Evolutionary conservation across 2,797 vertebrate species (phyloP).

Genomic region (Crenichthys baileyi): DNA sequence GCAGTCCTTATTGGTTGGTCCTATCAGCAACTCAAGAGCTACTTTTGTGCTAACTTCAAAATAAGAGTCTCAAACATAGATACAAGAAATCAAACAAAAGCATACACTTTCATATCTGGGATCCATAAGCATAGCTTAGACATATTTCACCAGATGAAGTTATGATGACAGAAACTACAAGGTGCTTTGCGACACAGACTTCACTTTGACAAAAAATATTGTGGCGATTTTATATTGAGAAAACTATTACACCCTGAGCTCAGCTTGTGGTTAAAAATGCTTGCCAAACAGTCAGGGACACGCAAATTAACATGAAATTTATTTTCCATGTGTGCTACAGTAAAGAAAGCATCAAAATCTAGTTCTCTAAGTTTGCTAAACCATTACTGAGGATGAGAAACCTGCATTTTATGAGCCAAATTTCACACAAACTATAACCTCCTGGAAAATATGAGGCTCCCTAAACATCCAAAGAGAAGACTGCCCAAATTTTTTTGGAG

Average conservation of each 20-base stretch:
- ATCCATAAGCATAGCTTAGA: not conserved
- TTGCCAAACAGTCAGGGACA: not conserved
- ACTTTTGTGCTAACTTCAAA: not conserved
- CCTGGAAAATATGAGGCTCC: not conserved
- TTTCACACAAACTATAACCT: not conserved
- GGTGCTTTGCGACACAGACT: no score
- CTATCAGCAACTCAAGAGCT: not conserved
- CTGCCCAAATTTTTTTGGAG: constrained; percentile 18
- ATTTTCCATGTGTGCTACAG: not conserved
- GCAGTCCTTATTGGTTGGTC: no score
- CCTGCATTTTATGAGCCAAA: not conserved
- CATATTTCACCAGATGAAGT: no score
- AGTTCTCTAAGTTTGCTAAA: not conserved
- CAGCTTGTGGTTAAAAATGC: not conserved
- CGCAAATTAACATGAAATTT: not conserved
- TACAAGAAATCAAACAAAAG: not conserved
- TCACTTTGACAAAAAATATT: not conserved
- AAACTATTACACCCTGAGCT: constrained; percentile 3
- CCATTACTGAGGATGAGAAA: not conserved
- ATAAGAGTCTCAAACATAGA: not conserved
- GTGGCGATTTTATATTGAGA: not conserved
- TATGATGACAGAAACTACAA: no score
- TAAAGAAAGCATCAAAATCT: no score
- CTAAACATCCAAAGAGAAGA: not conserved
- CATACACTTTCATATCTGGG: not conserved